Evolutionary conservation across 2,113 vertebrate genomes (phyloP).

Genomic region (Mobula hypostoma): DNA sequence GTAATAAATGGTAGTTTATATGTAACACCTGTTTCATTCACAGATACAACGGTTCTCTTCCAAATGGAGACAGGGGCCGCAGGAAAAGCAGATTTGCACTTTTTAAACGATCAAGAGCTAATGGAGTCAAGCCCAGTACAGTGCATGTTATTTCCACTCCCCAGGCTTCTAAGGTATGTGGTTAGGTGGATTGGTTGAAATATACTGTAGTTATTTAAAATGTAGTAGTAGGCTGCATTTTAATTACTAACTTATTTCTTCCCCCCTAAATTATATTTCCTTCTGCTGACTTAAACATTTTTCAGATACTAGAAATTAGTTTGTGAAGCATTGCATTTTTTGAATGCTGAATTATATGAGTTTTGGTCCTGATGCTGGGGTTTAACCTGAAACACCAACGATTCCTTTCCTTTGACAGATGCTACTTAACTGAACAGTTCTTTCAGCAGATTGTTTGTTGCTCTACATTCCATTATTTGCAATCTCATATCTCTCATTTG

Average conservation of each 20-base stretch:
- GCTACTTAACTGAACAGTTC: too few species aligned
- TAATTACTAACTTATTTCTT: not conserved
- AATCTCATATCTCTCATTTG: too few species aligned
- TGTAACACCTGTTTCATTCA: slow-evolving; percentile 34
- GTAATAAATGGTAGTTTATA: not conserved
- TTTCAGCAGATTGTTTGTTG: too few species aligned
- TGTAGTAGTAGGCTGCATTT: not conserved
- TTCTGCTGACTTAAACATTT: not conserved
- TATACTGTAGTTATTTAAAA: not conserved
- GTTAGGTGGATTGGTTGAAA: not conserved
- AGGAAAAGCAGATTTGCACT: slow-evolving; percentile 97
- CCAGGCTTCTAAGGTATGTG: slow-evolving; percentile 83
- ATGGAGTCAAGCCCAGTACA: slow-evolving; percentile 85
- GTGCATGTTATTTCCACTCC: slow-evolving; percentile 89
- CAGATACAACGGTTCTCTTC: slow-evolving; percentile 95
- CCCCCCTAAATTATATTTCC: not conserved
- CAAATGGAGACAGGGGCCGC: slow-evolving; percentile 85
- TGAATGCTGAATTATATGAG: too few species aligned
- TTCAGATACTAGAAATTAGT: not conserved
- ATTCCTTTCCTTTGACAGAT: too few species aligned
- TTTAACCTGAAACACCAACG: too few species aligned
- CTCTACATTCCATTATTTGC: too few species aligned
- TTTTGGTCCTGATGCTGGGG: too few species aligned
- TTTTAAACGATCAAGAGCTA: slow-evolving; percentile 80
- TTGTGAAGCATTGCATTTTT: not conserved